Conservation (phyloP, 2,113 vertebrate genomes). For the Deroptyus accipitrinus region DNA sequence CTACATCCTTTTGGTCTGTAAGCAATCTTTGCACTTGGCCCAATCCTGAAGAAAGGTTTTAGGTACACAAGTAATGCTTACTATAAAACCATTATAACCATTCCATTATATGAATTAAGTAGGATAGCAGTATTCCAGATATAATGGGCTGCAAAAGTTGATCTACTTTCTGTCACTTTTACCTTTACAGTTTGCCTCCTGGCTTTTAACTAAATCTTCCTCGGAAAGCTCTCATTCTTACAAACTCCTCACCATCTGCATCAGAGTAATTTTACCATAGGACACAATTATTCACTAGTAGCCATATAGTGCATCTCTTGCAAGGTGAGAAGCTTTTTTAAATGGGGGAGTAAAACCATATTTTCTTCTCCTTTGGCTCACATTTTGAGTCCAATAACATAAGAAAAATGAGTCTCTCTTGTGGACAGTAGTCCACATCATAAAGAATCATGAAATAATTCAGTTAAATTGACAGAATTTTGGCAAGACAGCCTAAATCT, state of each 20-base stretch:
- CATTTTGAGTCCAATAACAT: slow-evolving; percentile 1
- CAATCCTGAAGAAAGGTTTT: not conserved
- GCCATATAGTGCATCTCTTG: not conserved
- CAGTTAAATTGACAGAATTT: slow-evolving; percentile 21
- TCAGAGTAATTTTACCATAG: not conserved
- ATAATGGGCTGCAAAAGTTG: not conserved
- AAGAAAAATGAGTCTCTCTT: slow-evolving; percentile 19
- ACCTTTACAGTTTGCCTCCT: not conserved
- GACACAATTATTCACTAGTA: not conserved
- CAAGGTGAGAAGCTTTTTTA: not conserved
- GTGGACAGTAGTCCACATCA: slow-evolving; percentile 4
- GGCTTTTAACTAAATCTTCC: not conserved
- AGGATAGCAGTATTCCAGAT: not conserved
- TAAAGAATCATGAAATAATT: slow-evolving; percentile 52
- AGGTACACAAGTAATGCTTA: not conserved
- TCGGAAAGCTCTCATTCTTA: not conserved
- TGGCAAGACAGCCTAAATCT: slow-evolving; percentile 5
- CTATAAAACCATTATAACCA: not conserved
- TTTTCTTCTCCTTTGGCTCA: not conserved
- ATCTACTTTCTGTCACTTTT: not conserved
- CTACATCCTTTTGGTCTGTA: not conserved
- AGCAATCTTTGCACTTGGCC: not conserved
- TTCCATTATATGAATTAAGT: not conserved
- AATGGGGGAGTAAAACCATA: not conserved
- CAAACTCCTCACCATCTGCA: not conserved